Evolutionary conservation across 2,888 invertebrate species (phyloP).

Genomic region (Anaspis maculata): DNA sequence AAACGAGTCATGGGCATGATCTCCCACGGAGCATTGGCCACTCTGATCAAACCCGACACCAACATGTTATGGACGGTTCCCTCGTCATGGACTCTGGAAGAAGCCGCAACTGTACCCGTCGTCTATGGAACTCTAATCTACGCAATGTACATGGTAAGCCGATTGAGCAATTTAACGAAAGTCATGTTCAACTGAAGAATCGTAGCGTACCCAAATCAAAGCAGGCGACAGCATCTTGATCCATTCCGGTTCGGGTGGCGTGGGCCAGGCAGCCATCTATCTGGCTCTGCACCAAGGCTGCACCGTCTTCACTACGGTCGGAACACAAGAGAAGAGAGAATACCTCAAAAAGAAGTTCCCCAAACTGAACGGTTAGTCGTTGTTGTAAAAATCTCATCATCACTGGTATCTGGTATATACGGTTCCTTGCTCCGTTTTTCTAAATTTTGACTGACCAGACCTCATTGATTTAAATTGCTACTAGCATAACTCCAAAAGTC

Average conservation of each 20-base stretch:
- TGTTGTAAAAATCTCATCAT: too few relatives aligned
- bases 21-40: conserved; percentile 46
- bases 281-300: conserved; percentile 55
- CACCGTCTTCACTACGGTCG: conserved; percentile 62
- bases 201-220: too few relatives aligned
- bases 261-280: conserved; percentile 66
- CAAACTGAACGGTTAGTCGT: conserved; percentile 26
- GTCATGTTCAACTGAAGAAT: too few relatives aligned
- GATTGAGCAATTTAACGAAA: too few relatives aligned
- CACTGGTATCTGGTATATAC: too few relatives aligned
- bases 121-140: conserved; percentile 47
- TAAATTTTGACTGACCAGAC: too few relatives aligned
- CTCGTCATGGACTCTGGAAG: conserved; percentile 46
- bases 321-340: conserved; percentile 53
- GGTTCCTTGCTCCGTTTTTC: too few relatives aligned
- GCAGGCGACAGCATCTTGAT: conserved; percentile 39
- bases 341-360: conserved; percentile 50
- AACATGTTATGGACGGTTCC: conserved; percentile 46
- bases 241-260: conserved; percentile 57
- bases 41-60: conserved; percentile 44
- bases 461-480: too few relatives aligned
- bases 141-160: conserved; percentile 24
- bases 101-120: conserved; percentile 54
- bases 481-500: too few relatives aligned
- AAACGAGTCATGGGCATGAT: conserved; percentile 43